Base-by-base conservation (phyloP, 2,888 invertebrate genomes). In the Petrolisthes manimaculis region DNA sequence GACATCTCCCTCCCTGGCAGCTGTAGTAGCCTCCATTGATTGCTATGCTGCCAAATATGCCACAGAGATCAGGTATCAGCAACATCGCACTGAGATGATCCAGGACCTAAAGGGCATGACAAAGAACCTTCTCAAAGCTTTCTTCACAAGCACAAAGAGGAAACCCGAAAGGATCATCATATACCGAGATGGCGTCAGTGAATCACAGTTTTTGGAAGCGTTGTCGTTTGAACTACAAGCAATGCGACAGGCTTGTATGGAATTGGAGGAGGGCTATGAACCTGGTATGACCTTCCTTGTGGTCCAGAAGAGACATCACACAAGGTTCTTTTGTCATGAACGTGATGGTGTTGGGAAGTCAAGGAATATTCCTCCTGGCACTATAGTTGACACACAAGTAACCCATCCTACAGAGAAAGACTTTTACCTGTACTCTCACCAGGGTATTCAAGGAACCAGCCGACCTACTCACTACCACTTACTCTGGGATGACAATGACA, bases 271-370 rank as follows among this genome's bases (percentile, higher is more conserved):
- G 1, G 67, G 56, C 9, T 95, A 95, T 92, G 95, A 95, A 92
- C 97, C 98, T 0, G 95, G 95, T 85, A 95, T 99, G 53, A 96
- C 98, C 56, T 98, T 98, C 93, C 94, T 99, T 74, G 96, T 99
- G 8, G 99, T 99, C 0, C 99, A 99, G 93, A 99, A 99, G 93
- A 95, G 99, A 0, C 99, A 99, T 94, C 99, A 99, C 92, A 97
- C 98, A 0, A 77, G 77, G 77, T 77, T 88, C 12, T 84, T 88
- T 53, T 88, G 83, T 61, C 53, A 75, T 24, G 83, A 80, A n/a
- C 6, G 56, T 69, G 84, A 88, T 53, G 61, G 83, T 3, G 75
- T 71, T n/a, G 83, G 84, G 1, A 83, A 14, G 12, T 56, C 88
- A 4, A 84, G 74, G 61, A 88, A 88, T 80, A 56, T 88, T 80